Conservation (phyloP, 2,797 vertebrate species). For the Coranthus polyacanthus region DNA sequence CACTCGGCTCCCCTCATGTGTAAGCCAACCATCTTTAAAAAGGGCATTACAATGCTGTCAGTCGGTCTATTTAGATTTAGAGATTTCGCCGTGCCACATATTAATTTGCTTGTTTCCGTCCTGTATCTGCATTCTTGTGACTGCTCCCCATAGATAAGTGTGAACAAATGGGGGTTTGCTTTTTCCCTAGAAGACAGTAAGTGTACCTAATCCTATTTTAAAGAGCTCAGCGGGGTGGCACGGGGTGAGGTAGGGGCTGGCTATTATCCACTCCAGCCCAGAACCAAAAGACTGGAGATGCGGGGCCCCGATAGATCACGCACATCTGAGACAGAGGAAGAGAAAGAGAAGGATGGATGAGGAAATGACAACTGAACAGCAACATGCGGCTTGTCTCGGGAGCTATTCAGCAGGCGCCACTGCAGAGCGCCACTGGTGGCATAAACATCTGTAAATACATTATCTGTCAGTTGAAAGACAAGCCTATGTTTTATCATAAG, state of each 20-base stretch:
- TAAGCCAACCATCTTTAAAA: constrained; percentile 50
- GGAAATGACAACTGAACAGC: constrained; percentile 8
- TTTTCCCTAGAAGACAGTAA: constrained; percentile 74
- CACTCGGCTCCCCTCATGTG: constrained; percentile 33
- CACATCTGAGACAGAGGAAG: constrained; percentile 55
- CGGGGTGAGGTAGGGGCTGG: constrained; percentile 23
- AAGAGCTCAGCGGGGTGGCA: constrained; percentile 58
- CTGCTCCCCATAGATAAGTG: constrained; percentile 78
- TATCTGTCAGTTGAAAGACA: constrained; percentile 40
- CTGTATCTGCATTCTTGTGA: constrained; percentile 64
- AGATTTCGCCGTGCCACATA: constrained; percentile 49
- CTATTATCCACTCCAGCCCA: constrained; percentile 64
- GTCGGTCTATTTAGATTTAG: constrained; percentile 75
- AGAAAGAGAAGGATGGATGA: constrained; percentile 10
- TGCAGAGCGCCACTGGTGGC: constrained; percentile 36
- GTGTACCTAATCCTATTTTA: constrained; percentile 78
- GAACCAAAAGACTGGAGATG: constrained; percentile 52
- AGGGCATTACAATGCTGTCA: constrained; percentile 57
- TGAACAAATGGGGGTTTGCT: constrained; percentile 69
- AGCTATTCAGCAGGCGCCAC: constrained; percentile 34
- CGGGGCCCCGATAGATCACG: constrained; percentile 49
- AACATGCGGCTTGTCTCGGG: constrained; percentile 26
- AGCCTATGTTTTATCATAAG: constrained; percentile 23
- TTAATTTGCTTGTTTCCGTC: constrained; percentile 77
- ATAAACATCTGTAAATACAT: constrained; percentile 64